phyloP scores from a whole-genome alignment of 2,888 invertebrate species.

The Silvanus unidentatus region DNA sequence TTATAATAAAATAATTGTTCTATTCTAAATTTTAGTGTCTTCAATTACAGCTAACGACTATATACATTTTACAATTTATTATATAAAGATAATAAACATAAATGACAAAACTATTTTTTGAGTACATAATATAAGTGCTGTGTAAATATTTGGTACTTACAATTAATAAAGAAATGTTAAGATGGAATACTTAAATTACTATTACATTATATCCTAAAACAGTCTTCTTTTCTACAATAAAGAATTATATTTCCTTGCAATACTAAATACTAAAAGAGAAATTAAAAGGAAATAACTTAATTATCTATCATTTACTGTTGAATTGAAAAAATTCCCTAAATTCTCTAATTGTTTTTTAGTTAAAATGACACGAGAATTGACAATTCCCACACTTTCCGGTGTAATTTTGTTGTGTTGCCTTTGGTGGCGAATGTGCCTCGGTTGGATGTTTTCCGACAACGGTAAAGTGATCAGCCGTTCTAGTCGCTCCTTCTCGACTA shows the following conservation, averaged over 20 bases:
- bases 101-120: too few relatives aligned
- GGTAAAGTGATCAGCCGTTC: constrained; percentile 32
- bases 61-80: too few relatives aligned
- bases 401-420: constrained; percentile 26
- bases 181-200: constrained; percentile 5
- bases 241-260: constrained; percentile 5
- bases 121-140: too few relatives aligned
- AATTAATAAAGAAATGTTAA: too few relatives aligned
- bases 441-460: constrained; percentile 13
- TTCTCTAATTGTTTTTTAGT: constrained; percentile 32
- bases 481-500: constrained; percentile 28
- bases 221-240: constrained; percentile 13
- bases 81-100: too few relatives aligned
- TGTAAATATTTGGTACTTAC: too few relatives aligned
- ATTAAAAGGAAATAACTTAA: background rate
- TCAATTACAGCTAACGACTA: too few relatives aligned
- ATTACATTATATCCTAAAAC: constrained; percentile 9
- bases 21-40: too few relatives aligned
- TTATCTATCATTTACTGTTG: constrained; percentile 29
- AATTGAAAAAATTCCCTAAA: constrained; percentile 23
- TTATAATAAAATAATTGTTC: too few relatives aligned
- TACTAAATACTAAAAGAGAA: constrained; percentile 1
- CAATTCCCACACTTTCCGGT: constrained; percentile 18
- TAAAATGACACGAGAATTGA: constrained; percentile 29
- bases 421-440: constrained; percentile 38